These are phyloP conservation scores for Zaprionus gabonicus DNA, from an alignment of 1,140 invertebrate species.

Conservation along the genomic window DNA sequence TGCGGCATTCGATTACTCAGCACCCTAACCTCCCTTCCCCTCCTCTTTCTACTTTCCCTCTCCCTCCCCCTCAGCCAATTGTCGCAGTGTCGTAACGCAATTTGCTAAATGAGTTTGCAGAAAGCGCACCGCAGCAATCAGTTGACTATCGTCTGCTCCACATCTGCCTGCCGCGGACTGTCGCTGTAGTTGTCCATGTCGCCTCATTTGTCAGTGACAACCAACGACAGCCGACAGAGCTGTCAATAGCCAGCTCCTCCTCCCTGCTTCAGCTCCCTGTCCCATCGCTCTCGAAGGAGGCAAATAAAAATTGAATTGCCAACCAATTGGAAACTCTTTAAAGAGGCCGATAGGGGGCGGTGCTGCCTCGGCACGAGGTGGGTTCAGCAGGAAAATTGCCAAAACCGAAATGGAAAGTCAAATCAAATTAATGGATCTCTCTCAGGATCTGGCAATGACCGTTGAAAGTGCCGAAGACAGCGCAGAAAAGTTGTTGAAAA, in stretches of 20 bases:
- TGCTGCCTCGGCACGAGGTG: neutral
- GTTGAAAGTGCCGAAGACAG: constrained; percentile 1
- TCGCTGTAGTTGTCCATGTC: neutral
- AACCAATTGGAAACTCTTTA: neutral
- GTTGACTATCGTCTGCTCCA: constrained; percentile 54
- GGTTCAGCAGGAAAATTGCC: constrained; percentile 6
- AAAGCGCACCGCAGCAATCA: constrained; percentile 9
- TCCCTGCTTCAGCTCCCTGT: neutral
- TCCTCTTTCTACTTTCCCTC: neutral
- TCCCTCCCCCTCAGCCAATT: neutral
- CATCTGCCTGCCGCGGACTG: constrained; percentile 39
- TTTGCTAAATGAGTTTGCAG: constrained; percentile 65
- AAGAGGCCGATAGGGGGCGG: neutral
- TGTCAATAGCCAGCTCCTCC: constrained; percentile 7
- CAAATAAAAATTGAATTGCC: constrained; percentile 35
- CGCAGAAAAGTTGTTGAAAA: constrained; percentile 3
- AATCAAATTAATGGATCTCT: constrained; percentile 26
- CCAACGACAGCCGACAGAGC: constrained; percentile 23
- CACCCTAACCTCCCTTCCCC: neutral
- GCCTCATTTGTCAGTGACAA: constrained; percentile 46
- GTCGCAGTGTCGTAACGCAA: constrained; percentile 29
- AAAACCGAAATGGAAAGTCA: constrained; percentile 19
- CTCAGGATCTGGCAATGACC: constrained; percentile 2
- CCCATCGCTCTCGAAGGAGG: neutral
- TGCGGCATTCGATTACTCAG: constrained; percentile 43